Base-by-base conservation (phyloP, 1,140 invertebrate species). In the Mercenaria mercenaria region DNA sequence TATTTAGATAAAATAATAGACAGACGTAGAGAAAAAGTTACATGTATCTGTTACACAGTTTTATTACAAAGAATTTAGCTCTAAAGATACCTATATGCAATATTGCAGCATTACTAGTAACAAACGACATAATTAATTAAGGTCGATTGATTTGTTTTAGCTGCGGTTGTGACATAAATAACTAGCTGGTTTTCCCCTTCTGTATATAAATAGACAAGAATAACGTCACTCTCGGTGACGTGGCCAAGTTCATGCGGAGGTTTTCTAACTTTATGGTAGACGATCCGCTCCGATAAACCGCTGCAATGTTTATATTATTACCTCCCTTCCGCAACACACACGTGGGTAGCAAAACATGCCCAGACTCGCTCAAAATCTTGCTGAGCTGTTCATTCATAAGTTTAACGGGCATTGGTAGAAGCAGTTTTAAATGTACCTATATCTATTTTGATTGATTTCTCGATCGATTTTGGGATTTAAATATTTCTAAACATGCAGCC, bases 301-400 rank as follows among this genome's bases (percentile, higher is more conserved):
- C 72, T 52, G 26, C 69, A 34, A 77, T 84, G 84, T 87, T 87
- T 77, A 87, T 52, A 61, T 39, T 47, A 29, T 77, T 61, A 59
- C 72, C 69, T 74, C 84, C 84, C 72, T 77, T 74, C 23, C 20
- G 15, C 23, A 59, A 87, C 59, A 56, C n/a, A n/a, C 74, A 61
- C 84, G 64, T 74, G 84, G 64, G 56, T 77, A 50, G 29, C 2
- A 77, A 84, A 77, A 87, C 84, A 87, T 39, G 84, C 56, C 69
- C 50, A 87, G 74, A 87, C 84, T 52, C 50, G 84, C n/a, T 56
- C 61, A 20, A 50, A 84, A 84, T 32, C n/a, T 72, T 67, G 82
- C 82, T 84, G 82, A 84, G 61, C 29, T 72, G 41, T 84, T 84
- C 82, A 84, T 84, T 84, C 64, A 72, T 72, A 50, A 43, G 67